phyloP scores from a whole-genome alignment of 2,113 vertebrate species.

The Malurus alboscapulatus region DNA sequence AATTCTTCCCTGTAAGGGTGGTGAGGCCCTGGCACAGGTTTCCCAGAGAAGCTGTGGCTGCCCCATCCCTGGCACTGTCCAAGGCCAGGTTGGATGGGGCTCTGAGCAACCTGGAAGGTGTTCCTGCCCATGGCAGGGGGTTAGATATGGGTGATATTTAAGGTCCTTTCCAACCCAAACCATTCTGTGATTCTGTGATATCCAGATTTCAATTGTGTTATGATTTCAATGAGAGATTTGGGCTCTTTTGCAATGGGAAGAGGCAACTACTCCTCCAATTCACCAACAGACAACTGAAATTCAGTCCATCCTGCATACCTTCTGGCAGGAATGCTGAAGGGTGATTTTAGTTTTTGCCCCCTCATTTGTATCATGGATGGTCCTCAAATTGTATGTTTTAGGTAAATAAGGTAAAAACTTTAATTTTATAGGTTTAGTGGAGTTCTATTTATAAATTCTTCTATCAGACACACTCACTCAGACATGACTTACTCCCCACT shows the following conservation, averaged over 20 bases:
- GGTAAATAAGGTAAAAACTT: not conserved
- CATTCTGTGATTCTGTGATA: not conserved
- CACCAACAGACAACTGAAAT: not conserved
- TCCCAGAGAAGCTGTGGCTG: not conserved
- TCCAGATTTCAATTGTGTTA: not conserved
- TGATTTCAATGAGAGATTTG: not conserved
- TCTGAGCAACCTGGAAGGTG: not conserved
- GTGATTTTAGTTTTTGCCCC: not conserved
- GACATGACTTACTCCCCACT: not conserved
- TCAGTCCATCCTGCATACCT: not conserved
- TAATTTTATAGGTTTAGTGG: not conserved
- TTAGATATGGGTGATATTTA: rapidly evolving
- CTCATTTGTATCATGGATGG: not conserved
- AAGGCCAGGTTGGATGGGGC: not conserved
- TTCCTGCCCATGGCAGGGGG: not conserved
- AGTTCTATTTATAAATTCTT: conserved; percentile 3
- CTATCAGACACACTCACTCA: not conserved
- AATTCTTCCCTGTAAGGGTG: not conserved
- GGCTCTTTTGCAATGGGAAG: not conserved
- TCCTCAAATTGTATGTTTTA: not conserved
- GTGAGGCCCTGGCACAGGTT: not conserved
- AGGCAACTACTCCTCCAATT: not conserved
- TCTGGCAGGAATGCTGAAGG: not conserved
- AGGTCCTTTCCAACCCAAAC: not conserved
- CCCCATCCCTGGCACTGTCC: not conserved